Conservation (phyloP, 2,797 vertebrate genomes). For the Rhynchotus rufescens region DNA sequence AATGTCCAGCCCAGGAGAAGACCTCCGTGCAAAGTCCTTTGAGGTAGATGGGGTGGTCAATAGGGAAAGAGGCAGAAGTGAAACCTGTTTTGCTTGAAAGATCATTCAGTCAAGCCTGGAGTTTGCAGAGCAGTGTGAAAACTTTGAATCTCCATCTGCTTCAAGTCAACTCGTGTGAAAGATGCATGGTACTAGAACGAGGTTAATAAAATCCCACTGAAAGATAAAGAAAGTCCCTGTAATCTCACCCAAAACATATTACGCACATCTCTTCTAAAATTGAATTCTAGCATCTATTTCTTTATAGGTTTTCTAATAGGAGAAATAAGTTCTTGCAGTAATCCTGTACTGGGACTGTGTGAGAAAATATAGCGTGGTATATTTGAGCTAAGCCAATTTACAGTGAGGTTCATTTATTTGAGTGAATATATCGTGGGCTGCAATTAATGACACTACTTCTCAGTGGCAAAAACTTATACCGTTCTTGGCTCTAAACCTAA, state of each 20-base stretch:
- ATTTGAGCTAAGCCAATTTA: neutral
- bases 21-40: accelerated
- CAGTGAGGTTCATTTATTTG: neutral
- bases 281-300: neutral
- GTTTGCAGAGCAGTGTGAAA: neutral
- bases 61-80: neutral
- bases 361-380: neutral
- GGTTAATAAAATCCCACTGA: neutral
- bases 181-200: neutral
- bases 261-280: neutral
- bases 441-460: neutral
- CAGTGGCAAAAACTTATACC: neutral
- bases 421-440: neutral
- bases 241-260: neutral
- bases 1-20: neutral
- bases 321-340: neutral
- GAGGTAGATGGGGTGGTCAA: neutral
- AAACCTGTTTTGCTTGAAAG: neutral
- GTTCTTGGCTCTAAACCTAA: neutral
- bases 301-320: neutral
- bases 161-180: neutral
- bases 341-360: neutral
- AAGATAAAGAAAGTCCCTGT: neutral
- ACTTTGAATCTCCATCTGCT: neutral
- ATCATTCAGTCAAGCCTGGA: neutral